Base-by-base conservation (phyloP, 2,113 vertebrate genomes). In the Trinectes maculatus region DNA sequence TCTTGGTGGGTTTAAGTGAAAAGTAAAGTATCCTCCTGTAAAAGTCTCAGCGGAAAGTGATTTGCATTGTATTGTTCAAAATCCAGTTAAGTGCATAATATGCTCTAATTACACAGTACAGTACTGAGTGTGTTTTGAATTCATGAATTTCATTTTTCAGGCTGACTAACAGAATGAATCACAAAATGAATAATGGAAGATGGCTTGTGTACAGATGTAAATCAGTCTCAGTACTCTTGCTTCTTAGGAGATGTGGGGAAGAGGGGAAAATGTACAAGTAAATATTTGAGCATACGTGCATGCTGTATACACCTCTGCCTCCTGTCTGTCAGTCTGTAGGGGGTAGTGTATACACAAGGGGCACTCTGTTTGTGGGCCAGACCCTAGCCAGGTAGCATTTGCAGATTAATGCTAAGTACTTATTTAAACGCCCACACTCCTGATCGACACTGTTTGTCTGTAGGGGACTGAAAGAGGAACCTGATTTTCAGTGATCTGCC, bases 21-120 rank as follows among this genome's bases (percentile, higher is more conserved):
- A 85, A 74, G 51, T 64, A 71, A 87, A 83, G 73, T 57, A 74
- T 80, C 58, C 39, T 66, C 44, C 70, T 75, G 77, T 71, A 64
- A 81, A 88, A 86, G 57, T 83, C 72, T 80, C 61, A 64, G 43
- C 3, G n/a, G 68, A 77, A 70, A 83, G 71, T 63, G 71, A 88
- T 87, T 86, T 87, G 80, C 85, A 88, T 88, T 84, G 66, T 85
- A 77, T 91, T 87, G 87, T 88, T 87, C 77, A 87, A 84, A 89
- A 75, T 82, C 62, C 69, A 79, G 70, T 83, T 82, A 88, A 87
- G 83, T 83, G 82, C 83, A 86, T 88, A 88, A 88, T 86, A 84
- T 29, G 34, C 60, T 60, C 76, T 87, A 88, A 89, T 91, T 91
- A 85, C 76, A 84, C 7, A 31, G 46, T 74, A 67, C 69, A 81